Evolutionary conservation across 2,888 invertebrate genomes (phyloP).

Genomic region (Drosophila mettleri): DNA sequence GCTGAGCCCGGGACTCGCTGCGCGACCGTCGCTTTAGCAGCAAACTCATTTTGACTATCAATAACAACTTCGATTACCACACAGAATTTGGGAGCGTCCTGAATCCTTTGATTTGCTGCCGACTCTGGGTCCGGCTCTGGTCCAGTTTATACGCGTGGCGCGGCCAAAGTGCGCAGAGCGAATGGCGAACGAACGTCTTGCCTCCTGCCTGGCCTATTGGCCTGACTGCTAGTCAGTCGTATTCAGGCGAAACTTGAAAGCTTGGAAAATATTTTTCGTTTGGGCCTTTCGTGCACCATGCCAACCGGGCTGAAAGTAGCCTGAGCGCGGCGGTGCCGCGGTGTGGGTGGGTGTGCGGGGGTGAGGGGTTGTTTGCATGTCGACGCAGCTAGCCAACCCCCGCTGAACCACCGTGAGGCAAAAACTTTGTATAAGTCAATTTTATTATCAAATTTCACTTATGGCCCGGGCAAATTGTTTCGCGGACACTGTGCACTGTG

Average conservation of each 20-base stretch:
- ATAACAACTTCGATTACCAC: too few species aligned
- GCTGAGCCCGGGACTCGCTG: conserved; percentile 69
- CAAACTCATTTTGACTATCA: conserved; percentile 64
- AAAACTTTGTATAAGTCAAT: neutral
- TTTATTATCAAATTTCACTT: too few species aligned
- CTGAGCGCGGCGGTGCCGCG: neutral
- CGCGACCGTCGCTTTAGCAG: conserved; percentile 76
- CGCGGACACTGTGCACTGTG: conserved; percentile 28
- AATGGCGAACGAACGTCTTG: conserved; percentile 36
- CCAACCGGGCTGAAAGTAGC: conserved; percentile 64
- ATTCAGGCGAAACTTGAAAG: conserved; percentile 22
- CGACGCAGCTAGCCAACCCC: conserved; percentile 43
- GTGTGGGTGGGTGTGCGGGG: neutral
- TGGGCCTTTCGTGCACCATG: conserved; percentile 82
- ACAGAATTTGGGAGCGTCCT: neutral
- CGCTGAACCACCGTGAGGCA: conserved; percentile 25
- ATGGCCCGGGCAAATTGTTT: too few species aligned
- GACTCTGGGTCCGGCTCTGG: neutral
- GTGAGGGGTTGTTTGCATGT: conserved; percentile 62
- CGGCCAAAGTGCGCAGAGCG: conserved; percentile 42
- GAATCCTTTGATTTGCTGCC: neutral
- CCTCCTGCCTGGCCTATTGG: conserved; percentile 28
- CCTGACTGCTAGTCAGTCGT: conserved; percentile 9
- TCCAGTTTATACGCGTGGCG: conserved; percentile 27
- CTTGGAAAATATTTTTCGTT: conserved; percentile 77